Conservation (phyloP, 1,140 invertebrate genomes). For the Neotoxoptera formosana region DNA sequence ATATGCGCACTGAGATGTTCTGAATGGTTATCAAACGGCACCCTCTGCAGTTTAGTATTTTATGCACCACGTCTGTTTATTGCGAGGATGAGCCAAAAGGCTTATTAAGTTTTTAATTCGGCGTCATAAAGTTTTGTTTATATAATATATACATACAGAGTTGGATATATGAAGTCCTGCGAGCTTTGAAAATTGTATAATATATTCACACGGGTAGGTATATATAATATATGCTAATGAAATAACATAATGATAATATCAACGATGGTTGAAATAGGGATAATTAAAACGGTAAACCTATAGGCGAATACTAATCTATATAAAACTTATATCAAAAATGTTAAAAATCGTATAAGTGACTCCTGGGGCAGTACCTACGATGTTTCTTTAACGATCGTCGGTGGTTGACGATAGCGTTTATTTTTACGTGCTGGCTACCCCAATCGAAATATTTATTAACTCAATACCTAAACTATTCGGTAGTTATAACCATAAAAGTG, state of each 20-base stretch:
- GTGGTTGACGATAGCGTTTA: neutral
- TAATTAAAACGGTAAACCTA: neutral
- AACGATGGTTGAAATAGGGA: neutral
- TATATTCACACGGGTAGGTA: neutral
- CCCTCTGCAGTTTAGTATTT: neutral
- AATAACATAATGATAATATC: neutral
- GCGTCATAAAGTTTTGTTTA: neutral
- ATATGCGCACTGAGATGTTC: neutral
- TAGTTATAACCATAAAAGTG: neutral
- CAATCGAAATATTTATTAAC: slow-evolving; percentile 20
- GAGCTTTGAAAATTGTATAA: neutral
- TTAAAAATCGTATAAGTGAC: neutral
- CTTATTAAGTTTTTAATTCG: neutral
- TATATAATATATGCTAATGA: neutral
- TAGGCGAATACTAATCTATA: neutral
- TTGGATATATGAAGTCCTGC: neutral
- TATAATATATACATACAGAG: too few species aligned
- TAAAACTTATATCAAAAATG: neutral
- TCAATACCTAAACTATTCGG: neutral
- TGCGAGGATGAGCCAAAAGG: neutral
- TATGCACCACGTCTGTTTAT: neutral
- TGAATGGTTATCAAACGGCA: neutral
- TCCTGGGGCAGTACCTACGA: neutral
- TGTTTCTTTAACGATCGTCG: neutral
- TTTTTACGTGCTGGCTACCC: neutral